A percentile compares a stretch with the other conserved stretches of the same genome.
phyloP scores from a whole-genome alignment of 2,888 invertebrate species.

The Limulus polyphemus region DNA sequence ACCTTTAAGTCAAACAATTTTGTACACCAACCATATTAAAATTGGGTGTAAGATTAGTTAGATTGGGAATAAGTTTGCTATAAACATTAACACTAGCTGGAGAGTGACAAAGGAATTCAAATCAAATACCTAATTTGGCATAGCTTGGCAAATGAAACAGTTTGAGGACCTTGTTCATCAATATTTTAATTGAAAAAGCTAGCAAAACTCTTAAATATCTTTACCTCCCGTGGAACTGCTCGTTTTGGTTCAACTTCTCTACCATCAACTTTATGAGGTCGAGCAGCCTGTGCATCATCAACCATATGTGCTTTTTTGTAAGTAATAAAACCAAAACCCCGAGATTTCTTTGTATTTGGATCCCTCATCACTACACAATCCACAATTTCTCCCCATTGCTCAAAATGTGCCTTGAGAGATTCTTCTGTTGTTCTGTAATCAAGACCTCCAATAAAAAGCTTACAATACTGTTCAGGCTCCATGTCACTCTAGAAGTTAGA shows the following conservation, averaged over 20 bases:
- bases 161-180: not conserved
- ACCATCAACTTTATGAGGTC: constrained; percentile 86
- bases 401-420: constrained; percentile 69
- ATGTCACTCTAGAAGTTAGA: not conserved
- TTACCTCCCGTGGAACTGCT: constrained; percentile 69
- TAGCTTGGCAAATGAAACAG: no score
- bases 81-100: no score
- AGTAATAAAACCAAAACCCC: constrained; percentile 97
- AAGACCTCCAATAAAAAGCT: constrained; percentile 87
- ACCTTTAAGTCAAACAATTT: no score
- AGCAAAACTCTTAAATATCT: constrained; percentile 11
- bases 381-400: constrained; percentile 92
- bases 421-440: constrained; percentile 88
- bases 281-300: constrained; percentile 70
- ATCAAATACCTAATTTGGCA: no score
- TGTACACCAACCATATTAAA: no score
- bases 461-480: constrained; percentile 42
- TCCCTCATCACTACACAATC: constrained; percentile 97
- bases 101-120: no score
- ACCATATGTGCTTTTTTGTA: constrained; percentile 88
- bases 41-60: no score
- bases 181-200: not conserved
- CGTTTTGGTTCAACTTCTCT: constrained; percentile 92
- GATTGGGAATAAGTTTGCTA: no score
- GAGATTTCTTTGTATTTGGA: constrained; percentile 80